Conservation (phyloP, 2,113 vertebrate genomes). For the Synodontis membranacea region DNA sequence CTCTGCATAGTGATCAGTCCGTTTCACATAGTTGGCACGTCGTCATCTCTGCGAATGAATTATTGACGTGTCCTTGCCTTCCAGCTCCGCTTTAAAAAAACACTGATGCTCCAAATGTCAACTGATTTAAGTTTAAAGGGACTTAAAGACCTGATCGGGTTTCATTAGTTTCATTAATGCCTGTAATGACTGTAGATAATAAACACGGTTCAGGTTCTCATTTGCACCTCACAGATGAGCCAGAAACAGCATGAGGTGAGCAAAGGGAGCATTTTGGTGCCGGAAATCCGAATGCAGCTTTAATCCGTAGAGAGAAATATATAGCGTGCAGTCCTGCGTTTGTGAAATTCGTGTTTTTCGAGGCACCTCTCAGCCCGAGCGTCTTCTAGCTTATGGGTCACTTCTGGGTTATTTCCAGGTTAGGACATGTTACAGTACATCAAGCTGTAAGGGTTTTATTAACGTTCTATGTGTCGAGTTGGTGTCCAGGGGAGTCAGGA, state of each 20-base stretch:
- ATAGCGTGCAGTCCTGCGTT: background rate
- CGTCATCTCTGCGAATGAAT: constrained; percentile 43
- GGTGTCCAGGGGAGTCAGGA: background rate
- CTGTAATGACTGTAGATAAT: background rate
- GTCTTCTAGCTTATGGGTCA: background rate
- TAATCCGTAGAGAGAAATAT: background rate
- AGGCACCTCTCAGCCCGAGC: background rate
- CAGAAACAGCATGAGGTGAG: no score
- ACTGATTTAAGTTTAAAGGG: background rate
- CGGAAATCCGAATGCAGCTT: background rate
- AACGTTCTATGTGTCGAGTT: background rate
- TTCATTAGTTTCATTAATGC: background rate
- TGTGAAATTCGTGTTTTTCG: background rate
- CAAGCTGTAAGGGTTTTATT: background rate
- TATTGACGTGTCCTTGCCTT: constrained; percentile 57
- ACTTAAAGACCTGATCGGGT: background rate
- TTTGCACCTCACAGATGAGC: background rate
- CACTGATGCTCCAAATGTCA: constrained; percentile 51
- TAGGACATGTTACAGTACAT: background rate
- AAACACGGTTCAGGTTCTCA: background rate
- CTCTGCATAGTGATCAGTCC: constrained; percentile 36
- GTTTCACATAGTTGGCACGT: constrained; percentile 27
- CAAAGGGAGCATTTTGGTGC: background rate
- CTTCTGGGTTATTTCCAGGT: background rate
- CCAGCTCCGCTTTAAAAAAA: constrained; percentile 55